A percentile compares a stretch with the other conserved stretches of the same genome.
Conservation (phyloP, 2,888 invertebrate genomes). For the Diogma glabrata region DNA sequence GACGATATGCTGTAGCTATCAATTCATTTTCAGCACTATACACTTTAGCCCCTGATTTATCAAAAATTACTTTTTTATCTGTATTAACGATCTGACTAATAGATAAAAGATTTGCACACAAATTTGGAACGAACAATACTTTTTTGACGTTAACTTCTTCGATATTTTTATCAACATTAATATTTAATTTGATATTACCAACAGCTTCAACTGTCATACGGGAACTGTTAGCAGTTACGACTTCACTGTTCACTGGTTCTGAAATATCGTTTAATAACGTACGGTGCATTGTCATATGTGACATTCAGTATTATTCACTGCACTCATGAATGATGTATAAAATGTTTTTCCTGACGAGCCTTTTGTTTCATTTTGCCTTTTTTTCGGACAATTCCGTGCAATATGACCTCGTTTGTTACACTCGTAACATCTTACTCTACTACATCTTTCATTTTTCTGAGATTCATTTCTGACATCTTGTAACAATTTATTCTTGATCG, state of each 20-base stretch:
- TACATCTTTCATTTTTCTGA: no score
- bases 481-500: no score
- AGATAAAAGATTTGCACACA: not conserved
- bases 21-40: no score
- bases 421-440: not conserved
- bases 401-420: not conserved
- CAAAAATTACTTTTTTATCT: no score
- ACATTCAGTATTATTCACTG: not conserved
- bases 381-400: not conserved
- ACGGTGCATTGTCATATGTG: not conserved
- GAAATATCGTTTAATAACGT: not conserved
- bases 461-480: no score
- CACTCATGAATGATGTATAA: not conserved
- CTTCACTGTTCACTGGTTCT: slow-evolving; percentile 1
- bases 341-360: not conserved
- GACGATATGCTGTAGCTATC: no score
- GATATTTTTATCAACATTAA: no score
- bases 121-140: not conserved
- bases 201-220: not conserved
- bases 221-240: not conserved
- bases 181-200: not conserved
- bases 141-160: not conserved
- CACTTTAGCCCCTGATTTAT: no score
- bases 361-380: not conserved
- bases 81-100: no score